Conservation (phyloP, 1,140 invertebrate genomes). For the Amyelois transitella region DNA sequence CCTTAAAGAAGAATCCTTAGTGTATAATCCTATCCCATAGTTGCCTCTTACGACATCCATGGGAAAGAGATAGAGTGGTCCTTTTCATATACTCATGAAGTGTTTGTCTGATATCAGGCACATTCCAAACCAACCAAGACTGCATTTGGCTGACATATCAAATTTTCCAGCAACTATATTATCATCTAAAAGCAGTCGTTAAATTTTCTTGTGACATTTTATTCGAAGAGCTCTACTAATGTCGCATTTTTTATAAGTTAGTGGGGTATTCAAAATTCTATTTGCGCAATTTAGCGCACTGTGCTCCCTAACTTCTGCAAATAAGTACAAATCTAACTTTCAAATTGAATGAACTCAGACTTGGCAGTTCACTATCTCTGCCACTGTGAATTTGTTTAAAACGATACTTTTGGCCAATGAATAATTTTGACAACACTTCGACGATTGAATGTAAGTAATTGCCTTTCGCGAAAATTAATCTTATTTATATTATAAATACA, state of each 20-base stretch:
- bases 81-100: too few relatives aligned
- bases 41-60: too few relatives aligned
- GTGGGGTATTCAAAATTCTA: conserved; percentile 17
- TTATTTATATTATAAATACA: too few relatives aligned
- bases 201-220: conserved; percentile 9
- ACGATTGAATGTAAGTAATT: too few relatives aligned
- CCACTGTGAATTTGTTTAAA: conserved; percentile 5
- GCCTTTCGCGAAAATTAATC: too few relatives aligned
- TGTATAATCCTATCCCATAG: too few relatives aligned
- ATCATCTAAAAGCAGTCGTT: background rate
- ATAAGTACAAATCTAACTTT: conserved; percentile 23
- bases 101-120: too few relatives aligned
- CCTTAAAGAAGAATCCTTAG: too few relatives aligned
- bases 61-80: too few relatives aligned
- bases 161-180: background rate
- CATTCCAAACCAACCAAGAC: background rate
- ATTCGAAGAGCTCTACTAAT: conserved; percentile 5
- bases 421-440: background rate
- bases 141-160: background rate
- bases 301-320: conserved; percentile 13
- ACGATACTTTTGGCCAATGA: background rate
- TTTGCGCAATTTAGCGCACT: conserved; percentile 10
- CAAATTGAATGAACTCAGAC: conserved; percentile 21
- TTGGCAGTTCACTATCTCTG: background rate
- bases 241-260: conserved; percentile 12